Conservation (phyloP, 2,113 vertebrate genomes). For the Nycticryphes semicollaris region DNA sequence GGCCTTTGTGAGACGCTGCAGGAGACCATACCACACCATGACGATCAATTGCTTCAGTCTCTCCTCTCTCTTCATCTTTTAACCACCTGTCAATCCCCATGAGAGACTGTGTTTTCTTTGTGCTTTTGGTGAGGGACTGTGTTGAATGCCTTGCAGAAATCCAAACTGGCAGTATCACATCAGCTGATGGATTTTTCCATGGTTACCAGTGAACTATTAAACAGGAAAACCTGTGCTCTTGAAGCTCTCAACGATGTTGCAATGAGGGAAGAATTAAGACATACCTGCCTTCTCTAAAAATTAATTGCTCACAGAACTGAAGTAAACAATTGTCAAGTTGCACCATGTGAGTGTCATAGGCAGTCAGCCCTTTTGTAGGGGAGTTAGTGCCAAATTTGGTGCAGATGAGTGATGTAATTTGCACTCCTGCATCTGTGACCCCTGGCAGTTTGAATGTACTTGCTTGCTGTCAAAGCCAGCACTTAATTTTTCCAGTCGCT, state of each 20-base stretch:
- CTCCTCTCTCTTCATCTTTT: not conserved
- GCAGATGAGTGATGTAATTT: not conserved
- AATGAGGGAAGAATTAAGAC: not conserved
- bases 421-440: not conserved
- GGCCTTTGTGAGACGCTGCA: accelerated
- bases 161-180: not conserved
- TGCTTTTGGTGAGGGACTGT: not conserved
- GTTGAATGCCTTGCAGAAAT: not conserved
- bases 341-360: not conserved
- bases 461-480: accelerated
- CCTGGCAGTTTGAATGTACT: not conserved
- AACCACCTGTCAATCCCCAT: not conserved
- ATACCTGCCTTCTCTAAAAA: not conserved
- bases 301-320: not conserved
- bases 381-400: not conserved
- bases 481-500: not conserved
- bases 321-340: not conserved
- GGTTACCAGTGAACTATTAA: not conserved
- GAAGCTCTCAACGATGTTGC: not conserved
- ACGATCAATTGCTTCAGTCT: accelerated
- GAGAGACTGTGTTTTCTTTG: not conserved
- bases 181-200: not conserved
- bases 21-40: accelerated
- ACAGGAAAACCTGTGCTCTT: not conserved
- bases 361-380: not conserved